These are phyloP conservation scores for Mastigias papua DNA, from an alignment of 30 jellyfish, hydroid and myxozoan genomes.

Conservation along the genomic window DNA sequence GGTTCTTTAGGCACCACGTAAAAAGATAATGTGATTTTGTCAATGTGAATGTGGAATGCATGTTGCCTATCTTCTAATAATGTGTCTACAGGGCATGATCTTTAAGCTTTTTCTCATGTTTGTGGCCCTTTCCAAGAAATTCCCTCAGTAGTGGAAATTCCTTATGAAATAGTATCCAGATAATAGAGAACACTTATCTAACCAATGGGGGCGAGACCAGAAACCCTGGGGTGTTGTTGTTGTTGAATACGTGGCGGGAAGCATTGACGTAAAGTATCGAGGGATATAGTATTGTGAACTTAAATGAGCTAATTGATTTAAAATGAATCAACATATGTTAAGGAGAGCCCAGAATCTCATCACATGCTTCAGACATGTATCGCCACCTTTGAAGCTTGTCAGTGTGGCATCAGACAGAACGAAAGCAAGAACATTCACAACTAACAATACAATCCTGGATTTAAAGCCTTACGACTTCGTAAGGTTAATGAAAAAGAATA, in stretches of 20 bases:
- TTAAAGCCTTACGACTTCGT: slow-evolving; percentile 83
- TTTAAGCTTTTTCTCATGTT: too few species aligned
- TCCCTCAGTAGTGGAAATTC: too few species aligned
- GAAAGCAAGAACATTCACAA: not conserved
- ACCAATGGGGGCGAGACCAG: not conserved
- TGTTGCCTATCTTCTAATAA: too few species aligned
- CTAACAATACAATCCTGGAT: slow-evolving; percentile 2
- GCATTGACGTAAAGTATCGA: not conserved
- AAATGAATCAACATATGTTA: not conserved
- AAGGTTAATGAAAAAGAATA: slow-evolving; percentile 66
- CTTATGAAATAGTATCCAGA: too few species aligned
- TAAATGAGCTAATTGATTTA: too few species aligned
- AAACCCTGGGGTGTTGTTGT: not conserved
- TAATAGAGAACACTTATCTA: too few species aligned
- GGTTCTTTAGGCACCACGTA: too few species aligned
- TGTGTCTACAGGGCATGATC: too few species aligned
- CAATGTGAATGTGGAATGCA: too few species aligned
- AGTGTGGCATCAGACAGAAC: not conserved
- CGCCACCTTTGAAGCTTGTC: not conserved
- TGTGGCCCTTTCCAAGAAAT: too few species aligned
- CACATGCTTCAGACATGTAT: not conserved
- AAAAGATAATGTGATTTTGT: too few species aligned
- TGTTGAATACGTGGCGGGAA: not conserved
- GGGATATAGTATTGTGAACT: too few species aligned
- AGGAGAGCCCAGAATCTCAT: not conserved